Base-by-base conservation (phyloP, 1,140 invertebrate genomes). In the Oncopeltus fasciatus region DNA sequence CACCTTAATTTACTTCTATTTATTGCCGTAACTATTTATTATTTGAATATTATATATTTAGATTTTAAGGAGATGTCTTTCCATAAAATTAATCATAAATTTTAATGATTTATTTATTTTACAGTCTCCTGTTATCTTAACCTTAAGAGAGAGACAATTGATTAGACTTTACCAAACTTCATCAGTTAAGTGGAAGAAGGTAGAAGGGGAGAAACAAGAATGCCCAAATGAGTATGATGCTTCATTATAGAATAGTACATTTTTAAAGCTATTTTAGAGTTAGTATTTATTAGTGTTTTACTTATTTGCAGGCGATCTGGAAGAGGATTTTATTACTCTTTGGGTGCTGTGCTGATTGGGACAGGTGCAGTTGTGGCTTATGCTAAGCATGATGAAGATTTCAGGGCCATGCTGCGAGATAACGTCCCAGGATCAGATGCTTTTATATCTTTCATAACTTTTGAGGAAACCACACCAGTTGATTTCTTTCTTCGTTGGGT, bases 351-450 rank as follows among this genome's bases (percentile, higher is more conserved):
- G 49, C 75, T 77, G 59, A 74, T 83, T 53, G 80, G 78, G 47
- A 70, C 72, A 12, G 65, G 74, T 60, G 76, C 73, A 28, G 64
- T 76, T 65, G 68, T 79, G 62, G 67, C 71, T 0, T 84, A 83
- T 69, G 83, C 81, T 24, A 87, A 85, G 75, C 81, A 80, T 68
- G 81, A 86, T 71, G 76, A 78, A 49, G 79, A 83, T 49, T 82
- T 86, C 66, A 76, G 85, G 63, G 77, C 79, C 68, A 78, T 74
- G 68, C 69, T 88, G 3, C 80, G 81, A 68, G 74, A 78, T 47
- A 84, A 84, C 73, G 76, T 80, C 43, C 87, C 86, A 51, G 82
- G 79, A 49, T 79, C 81, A 2, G 82, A 86, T 66, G 71, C 78
- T 18, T 72, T 85, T 16, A 78, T 89, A 47, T 80, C 81, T 66